A percentile compares a stretch with the other conserved stretches of the same genome.
These are phyloP conservation scores for Gymnocephalus cernua DNA, from an alignment of 2,113 vertebrate genomes.

Conservation along the genomic window DNA sequence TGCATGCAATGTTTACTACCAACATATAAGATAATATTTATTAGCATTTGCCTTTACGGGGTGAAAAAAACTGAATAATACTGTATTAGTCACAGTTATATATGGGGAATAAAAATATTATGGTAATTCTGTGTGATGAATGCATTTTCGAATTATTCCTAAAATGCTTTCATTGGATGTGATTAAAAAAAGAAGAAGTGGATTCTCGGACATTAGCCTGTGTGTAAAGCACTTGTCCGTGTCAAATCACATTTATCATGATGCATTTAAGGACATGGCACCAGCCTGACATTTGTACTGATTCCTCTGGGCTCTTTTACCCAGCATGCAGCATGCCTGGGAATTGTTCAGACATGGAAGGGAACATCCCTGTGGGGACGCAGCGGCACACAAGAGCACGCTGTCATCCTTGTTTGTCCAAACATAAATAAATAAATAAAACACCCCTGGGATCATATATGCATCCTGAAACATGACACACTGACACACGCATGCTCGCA, in stretches of 20 bases:
- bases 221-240: slow-evolving; percentile 11
- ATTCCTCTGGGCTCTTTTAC: slow-evolving; percentile 48
- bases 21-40: neutral
- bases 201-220: neutral
- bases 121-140: neutral
- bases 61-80: neutral
- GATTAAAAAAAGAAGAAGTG: neutral
- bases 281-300: slow-evolving; percentile 60
- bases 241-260: slow-evolving; percentile 55
- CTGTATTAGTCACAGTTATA: neutral
- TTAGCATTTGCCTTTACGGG: neutral
- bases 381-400: slow-evolving; percentile 26
- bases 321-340: slow-evolving; percentile 34
- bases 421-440: neutral
- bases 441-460: neutral
- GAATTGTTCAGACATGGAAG: slow-evolving; percentile 52
- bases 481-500: neutral
- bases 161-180: neutral
- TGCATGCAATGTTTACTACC: neutral
- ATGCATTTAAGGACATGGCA: slow-evolving; percentile 61
- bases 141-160: neutral
- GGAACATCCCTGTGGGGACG: slow-evolving; percentile 65
- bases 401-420: slow-evolving; percentile 33
- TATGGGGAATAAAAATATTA: neutral
- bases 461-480: slow-evolving; percentile 20